These are phyloP conservation scores for Priocnemis perturbator DNA, from an alignment of 2,888 invertebrate species.

Conservation along the genomic window DNA sequence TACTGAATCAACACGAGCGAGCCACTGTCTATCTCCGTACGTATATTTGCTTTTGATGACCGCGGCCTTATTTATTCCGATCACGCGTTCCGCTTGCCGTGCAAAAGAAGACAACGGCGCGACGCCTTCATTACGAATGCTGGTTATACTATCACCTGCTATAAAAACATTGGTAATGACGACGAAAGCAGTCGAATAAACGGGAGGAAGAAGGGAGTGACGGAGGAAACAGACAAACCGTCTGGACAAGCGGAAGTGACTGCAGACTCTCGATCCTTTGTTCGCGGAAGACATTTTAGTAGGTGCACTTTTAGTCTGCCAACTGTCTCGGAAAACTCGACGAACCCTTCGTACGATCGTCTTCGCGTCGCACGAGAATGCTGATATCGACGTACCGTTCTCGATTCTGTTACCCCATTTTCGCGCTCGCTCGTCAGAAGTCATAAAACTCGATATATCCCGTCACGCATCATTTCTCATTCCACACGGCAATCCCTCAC, in stretches of 20 bases:
- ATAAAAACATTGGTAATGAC: constrained; percentile 1
- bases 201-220: background rate
- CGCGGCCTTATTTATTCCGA: constrained; percentile 42
- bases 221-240: constrained; percentile 13
- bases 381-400: too few relatives aligned
- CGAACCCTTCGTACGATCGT: too few relatives aligned
- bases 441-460: constrained; percentile 47
- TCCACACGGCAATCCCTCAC: constrained; percentile 29
- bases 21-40: background rate
- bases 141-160: too few relatives aligned
- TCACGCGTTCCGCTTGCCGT: constrained; percentile 33
- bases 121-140: too few relatives aligned
- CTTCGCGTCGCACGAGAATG: too few relatives aligned
- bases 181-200: background rate
- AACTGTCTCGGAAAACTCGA: too few relatives aligned
- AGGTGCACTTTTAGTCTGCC: background rate
- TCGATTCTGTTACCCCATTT: too few relatives aligned
- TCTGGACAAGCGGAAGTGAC: constrained; percentile 54
- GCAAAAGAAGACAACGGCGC: constrained; percentile 46
- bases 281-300: constrained; percentile 28
- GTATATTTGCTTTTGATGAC: constrained; percentile 30
- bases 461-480: constrained; percentile 40
- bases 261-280: constrained; percentile 40
- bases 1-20: too few relatives aligned
- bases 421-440: constrained; percentile 16